phyloP scores from a whole-genome alignment of 2,888 invertebrate species.

The Lymantria dispar region DNA sequence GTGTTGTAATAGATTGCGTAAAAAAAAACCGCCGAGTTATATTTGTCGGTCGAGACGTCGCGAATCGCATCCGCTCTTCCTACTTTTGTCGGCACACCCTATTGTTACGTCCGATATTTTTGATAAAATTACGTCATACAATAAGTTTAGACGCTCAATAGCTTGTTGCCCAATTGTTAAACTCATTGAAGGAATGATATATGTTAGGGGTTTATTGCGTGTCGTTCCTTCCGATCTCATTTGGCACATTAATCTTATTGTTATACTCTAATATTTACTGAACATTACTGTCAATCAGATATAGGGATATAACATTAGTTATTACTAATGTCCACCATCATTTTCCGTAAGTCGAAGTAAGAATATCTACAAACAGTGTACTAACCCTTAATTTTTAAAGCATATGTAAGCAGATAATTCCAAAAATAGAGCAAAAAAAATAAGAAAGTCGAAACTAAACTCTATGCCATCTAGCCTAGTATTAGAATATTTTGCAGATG shows the following conservation, averaged over 20 bases:
- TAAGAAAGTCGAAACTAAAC: no score
- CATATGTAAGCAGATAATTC: no score
- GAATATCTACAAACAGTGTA: no score
- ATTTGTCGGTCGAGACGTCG: slow-evolving; percentile 72
- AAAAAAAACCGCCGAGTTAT: slow-evolving; percentile 55
- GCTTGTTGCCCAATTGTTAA: slow-evolving; percentile 78
- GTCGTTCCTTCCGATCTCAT: slow-evolving; percentile 69
- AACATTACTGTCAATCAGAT: slow-evolving; percentile 47
- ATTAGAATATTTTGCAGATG: no score
- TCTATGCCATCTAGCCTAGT: no score
- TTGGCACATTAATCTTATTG: slow-evolving; percentile 57
- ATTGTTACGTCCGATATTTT: slow-evolving; percentile 77
- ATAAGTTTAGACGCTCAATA: slow-evolving; percentile 61
- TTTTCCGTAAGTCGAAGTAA: no score
- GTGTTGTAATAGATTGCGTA: slow-evolving; percentile 60
- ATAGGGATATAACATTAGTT: no score
- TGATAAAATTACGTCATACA: slow-evolving; percentile 80
- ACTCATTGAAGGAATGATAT: slow-evolving; percentile 77
- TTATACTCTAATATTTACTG: slow-evolving; percentile 58
- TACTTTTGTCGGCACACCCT: slow-evolving; percentile 72
- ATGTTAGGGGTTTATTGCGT: slow-evolving; percentile 48
- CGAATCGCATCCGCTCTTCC: slow-evolving; percentile 81
- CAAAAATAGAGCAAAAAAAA: no score
- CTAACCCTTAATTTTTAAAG: no score
- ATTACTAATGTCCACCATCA: no score